Base-by-base conservation (phyloP, 2,888 invertebrate genomes). In the Temnothorax unifasciatus region DNA sequence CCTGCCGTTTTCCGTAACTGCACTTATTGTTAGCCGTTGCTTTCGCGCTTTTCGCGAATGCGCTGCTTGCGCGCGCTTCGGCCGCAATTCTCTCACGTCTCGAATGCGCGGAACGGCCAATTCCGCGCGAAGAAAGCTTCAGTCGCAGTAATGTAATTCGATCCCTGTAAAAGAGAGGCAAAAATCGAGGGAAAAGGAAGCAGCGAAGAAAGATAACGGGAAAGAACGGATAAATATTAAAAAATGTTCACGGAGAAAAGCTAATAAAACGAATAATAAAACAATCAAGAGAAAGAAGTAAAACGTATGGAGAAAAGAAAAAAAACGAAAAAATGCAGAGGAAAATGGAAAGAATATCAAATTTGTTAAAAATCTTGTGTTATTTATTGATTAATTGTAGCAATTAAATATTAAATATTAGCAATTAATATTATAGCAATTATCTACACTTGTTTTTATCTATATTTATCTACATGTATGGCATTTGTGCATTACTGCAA, bases 21-120 rank as follows among this genome's bases (percentile, higher is more conserved):
- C 44, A 50, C 63, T 73, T 63, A 34, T 34, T 34, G 34, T 34
- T 34, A 75, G 25, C n/a, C 38, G 74, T 50, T 41, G n/a, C 29
- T 82, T 34, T 38, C 18, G 63, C 63, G 74, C 64, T 64, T 54
- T 74, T 29, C 5, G 73, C 52, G 21, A 73, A 74, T 47, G n/a
- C 47, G 61, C 25, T n/a, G 21, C 38, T 71, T 52, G 44, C 54
- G 66, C 44, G 47, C 44, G 47, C 11, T 38, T 61, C 11, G 47
- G 47, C 63, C 47, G 75, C 75, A 63, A 75, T 63, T 75, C 29
- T 63, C 63, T 75, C 25, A n/a, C 38, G 41, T 52, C 41, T 64
- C 11, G 63, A 74, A 73, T 44, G 15, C 54, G 68, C 54, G 68
- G 15, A 77, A 68, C 68, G 29, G n/a, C 41, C 66, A 77, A 66